A percentile compares a stretch with the other conserved stretches of the same genome.
Evolutionary conservation across 2,888 invertebrate species (phyloP).

Genomic region (Argyresthia goedartella): DNA sequence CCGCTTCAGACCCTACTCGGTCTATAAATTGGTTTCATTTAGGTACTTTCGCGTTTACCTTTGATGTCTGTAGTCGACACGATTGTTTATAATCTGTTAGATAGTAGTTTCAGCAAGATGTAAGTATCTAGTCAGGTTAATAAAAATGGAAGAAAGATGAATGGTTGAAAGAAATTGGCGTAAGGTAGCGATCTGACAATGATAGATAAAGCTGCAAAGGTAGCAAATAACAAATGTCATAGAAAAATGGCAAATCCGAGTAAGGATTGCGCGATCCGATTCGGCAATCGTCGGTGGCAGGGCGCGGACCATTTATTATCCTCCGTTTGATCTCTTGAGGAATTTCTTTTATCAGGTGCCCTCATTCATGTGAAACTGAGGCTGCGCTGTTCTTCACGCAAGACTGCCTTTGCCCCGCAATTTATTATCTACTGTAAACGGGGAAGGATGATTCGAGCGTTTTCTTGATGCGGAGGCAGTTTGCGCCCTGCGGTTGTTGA

Average conservation of each 20-base stretch:
- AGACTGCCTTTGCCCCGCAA: conserved; percentile 14
- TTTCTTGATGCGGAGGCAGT: conserved; percentile 15
- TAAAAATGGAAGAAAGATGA: conserved; percentile 8
- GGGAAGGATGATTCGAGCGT: conserved; percentile 17
- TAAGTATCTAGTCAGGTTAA: not conserved
- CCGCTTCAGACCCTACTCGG: conserved; percentile 11
- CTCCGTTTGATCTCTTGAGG: conserved; percentile 39
- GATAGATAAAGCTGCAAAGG: conserved; percentile 33
- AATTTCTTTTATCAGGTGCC: conserved; percentile 43
- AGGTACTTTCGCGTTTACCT: conserved; percentile 29
- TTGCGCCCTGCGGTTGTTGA: conserved; percentile 6
- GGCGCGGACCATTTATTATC: conserved; percentile 35
- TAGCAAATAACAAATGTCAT: conserved; percentile 47
- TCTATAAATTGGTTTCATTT: conserved; percentile 42
- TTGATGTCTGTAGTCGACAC: conserved; percentile 25
- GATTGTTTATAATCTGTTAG: conserved; percentile 2
- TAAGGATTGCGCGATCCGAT: conserved; percentile 27
- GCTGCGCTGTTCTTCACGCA: conserved; percentile 18
- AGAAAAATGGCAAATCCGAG: conserved; percentile 25
- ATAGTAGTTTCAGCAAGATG: not conserved
- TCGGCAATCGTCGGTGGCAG: conserved; percentile 16
- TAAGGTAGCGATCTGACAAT: conserved; percentile 29
- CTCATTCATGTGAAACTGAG: conserved; percentile 36
- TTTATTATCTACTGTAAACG: conserved; percentile 18
- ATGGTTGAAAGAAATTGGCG: conserved; percentile 13